These are phyloP conservation scores for Trachelus tabidus DNA, from an alignment of 2,888 invertebrate species.

Conservation along the genomic window DNA sequence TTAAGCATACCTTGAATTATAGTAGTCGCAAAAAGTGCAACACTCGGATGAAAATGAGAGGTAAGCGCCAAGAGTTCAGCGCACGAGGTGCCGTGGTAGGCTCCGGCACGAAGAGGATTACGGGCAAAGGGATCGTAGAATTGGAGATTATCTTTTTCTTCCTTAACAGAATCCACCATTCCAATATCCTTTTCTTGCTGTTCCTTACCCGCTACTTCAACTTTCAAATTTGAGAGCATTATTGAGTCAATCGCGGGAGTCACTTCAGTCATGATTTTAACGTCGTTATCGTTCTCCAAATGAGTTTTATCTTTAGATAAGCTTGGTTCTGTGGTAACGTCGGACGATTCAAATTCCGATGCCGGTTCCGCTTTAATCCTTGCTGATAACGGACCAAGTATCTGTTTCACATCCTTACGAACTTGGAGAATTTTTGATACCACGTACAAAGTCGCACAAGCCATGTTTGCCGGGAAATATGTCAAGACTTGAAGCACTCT, in stretches of 20 bases:
- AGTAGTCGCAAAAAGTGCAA: conserved; percentile 86
- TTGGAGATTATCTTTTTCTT: conserved; percentile 51
- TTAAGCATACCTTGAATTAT: conserved; percentile 73
- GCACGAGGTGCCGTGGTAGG: conserved; percentile 74
- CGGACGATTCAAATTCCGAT: not conserved
- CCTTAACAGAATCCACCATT: conserved; percentile 32
- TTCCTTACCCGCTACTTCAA: conserved; percentile 18
- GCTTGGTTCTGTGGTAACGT: not conserved
- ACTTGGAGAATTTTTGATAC: conserved; percentile 72
- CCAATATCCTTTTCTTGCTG: conserved; percentile 25
- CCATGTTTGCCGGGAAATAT: conserved; percentile 80
- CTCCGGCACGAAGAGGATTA: conserved; percentile 88
- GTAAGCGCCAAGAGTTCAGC: conserved; percentile 80
- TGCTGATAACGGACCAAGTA: conserved; percentile 22
- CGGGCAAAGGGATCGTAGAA: conserved; percentile 78
- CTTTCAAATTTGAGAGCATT: conserved; percentile 43
- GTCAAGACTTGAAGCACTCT: conserved; percentile 80
- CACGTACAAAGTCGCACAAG: conserved; percentile 85
- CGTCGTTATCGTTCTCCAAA: conserved; percentile 19
- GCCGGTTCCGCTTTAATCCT: not conserved
- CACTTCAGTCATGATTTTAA: conserved; percentile 26
- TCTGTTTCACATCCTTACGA: conserved; percentile 38
- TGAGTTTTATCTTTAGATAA: not conserved
- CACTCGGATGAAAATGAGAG: conserved; percentile 91
- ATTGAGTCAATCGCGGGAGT: conserved; percentile 31